Base-by-base conservation (phyloP, 2,113 vertebrate species). In the Lepus americanus region DNA sequence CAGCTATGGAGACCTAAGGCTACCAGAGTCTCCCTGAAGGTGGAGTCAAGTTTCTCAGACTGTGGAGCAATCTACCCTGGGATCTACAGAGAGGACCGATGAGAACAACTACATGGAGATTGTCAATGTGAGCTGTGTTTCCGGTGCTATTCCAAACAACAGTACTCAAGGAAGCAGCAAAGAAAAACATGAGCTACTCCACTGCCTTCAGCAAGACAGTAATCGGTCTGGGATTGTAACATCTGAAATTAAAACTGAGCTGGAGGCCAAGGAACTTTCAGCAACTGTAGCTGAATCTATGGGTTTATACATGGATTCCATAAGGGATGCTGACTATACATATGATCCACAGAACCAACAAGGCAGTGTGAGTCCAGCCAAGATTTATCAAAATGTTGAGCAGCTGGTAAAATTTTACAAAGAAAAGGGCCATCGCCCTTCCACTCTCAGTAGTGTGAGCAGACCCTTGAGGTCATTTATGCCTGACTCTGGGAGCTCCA, bases 291-390 rank as follows among this genome's bases (percentile, higher is more conserved):
- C 99, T 0, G 99, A 99, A 97, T 99, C 99, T 87, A 99, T 99
- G 99, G 99, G 99, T 93, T 98, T 99, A 31, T 99, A 99, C 94
- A 99, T 99, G 99, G 99, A 99, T 96, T 99, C 99, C 0, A 98
- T 99, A 94, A 98, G 99, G 96, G 99, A 99, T 20, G 98, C 99
- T 0, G 99, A 99, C 96, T 99, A 99, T 88, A 95, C 98, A 92
- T 99, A 99, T 0, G 98, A 99, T 86, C 99, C 99, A 97, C 99
- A 99, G 95, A 98, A 98, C 96, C 98, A 98, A 61, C 98, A 93
- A 95, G 96, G 97, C 91, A 98, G 95, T 67, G 73, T 97, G 89
- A 99, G 99, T 96, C 98, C 99, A 0, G 98, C 98, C n/a, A 99
- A 99, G 98, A 98, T 99, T 89, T 99, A 99, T 97, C 98, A 99